These are phyloP conservation scores for Sprattus sprattus DNA, from an alignment of 2,113 vertebrate genomes.

Conservation along the genomic window DNA sequence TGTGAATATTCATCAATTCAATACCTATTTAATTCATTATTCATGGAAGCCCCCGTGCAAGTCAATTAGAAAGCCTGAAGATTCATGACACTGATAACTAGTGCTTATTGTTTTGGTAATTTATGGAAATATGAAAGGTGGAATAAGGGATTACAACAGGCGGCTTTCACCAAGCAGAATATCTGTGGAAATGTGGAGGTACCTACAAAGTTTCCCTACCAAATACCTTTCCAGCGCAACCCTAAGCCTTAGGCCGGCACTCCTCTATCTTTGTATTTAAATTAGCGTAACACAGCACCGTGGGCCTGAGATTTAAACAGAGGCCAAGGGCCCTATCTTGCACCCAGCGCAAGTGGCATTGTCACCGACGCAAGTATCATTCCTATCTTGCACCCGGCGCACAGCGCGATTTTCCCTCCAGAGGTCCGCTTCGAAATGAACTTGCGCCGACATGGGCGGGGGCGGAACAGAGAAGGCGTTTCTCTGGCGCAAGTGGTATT, in stretches of 20 bases:
- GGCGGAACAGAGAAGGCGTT: too few species aligned
- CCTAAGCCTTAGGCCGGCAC: neutral
- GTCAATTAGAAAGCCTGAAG: conserved; percentile 45
- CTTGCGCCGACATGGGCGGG: too few species aligned
- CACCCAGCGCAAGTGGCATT: too few species aligned
- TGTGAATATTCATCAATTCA: conserved; percentile 48
- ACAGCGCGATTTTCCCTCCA: too few species aligned
- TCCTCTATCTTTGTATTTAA: conserved; percentile 2
- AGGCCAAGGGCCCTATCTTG: too few species aligned
- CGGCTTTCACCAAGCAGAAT: conserved; percentile 15
- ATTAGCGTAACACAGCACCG: neutral
- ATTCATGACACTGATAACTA: conserved; percentile 45
- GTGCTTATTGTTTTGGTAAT: conserved; percentile 48
- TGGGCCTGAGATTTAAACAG: neutral
- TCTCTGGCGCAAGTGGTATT: too few species aligned
- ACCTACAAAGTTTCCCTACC: neutral
- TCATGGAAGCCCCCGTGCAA: conserved; percentile 49
- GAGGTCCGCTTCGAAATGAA: too few species aligned
- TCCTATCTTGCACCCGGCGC: too few species aligned
- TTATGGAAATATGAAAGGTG: conserved; percentile 50
- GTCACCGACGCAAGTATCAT: too few species aligned
- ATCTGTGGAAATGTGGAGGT: neutral
- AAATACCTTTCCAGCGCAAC: neutral
- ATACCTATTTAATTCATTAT: conserved; percentile 48
- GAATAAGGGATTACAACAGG: conserved; percentile 41